Percentiles rank a stretch among this genome's conserved stretches.
These are phyloP conservation scores for Diogma glabrata DNA, from an alignment of 2,888 invertebrate genomes.

Conservation along the genomic window DNA sequence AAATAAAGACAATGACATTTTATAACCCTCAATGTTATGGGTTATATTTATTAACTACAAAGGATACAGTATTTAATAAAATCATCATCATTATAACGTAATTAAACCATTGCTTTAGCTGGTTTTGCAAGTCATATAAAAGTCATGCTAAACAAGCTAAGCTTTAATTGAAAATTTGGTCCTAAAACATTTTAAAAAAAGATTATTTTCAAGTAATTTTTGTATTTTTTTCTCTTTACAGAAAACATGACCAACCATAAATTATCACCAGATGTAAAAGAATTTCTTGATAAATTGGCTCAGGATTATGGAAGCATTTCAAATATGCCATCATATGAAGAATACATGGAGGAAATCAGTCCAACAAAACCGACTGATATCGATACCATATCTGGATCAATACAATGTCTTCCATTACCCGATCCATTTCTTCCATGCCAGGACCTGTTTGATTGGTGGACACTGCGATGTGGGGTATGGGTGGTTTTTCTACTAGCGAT, in stretches of 20 bases:
- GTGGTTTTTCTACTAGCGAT: slow-evolving; percentile 90
- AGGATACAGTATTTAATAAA: no score
- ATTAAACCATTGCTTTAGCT: no score
- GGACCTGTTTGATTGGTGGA: slow-evolving; percentile 97
- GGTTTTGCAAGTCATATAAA: no score
- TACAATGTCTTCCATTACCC: slow-evolving; percentile 72
- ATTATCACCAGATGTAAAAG: not conserved
- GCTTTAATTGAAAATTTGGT: no score
- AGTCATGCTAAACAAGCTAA: no score
- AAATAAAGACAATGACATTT: no score
- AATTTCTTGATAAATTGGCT: not conserved
- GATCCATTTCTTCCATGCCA: slow-evolving; percentile 92
- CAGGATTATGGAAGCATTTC: slow-evolving; percentile 4
- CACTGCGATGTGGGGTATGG: slow-evolving; percentile 92
- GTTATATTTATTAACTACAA: no score
- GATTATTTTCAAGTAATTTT: no score
- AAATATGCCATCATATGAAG: slow-evolving; percentile 49
- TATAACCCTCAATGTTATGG: no score
- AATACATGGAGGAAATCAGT: slow-evolving; percentile 54
- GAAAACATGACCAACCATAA: slow-evolving; percentile 3
- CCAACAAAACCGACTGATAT: slow-evolving; percentile 13
- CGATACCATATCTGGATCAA: slow-evolving; percentile 30
- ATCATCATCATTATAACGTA: no score
- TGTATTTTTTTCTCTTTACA: no score
- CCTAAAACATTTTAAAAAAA: no score